These are phyloP conservation scores for Uria aalge DNA, from an alignment of 2,113 vertebrate genomes.

Conservation along the genomic window DNA sequence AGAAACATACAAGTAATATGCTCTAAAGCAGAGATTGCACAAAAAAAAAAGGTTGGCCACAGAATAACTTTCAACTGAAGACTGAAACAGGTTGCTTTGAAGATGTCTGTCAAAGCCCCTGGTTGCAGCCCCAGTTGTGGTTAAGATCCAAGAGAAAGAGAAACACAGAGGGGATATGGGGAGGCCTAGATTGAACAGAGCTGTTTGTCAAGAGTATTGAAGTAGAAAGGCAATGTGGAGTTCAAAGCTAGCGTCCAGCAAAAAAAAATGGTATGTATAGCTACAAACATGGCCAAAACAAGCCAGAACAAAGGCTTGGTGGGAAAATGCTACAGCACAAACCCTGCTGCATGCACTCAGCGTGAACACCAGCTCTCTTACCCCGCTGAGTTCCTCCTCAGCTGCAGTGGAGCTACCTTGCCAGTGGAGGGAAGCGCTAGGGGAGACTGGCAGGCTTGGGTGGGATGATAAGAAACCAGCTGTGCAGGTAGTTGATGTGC, in stretches of 20 bases:
- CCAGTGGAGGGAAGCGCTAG: fast-evolving
- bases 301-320: background rate
- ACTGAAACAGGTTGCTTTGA: conserved; percentile 42
- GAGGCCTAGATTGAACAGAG: background rate
- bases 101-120: background rate
- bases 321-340: background rate
- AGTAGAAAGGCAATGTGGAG: background rate
- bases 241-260: background rate
- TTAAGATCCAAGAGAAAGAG: background rate
- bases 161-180: background rate
- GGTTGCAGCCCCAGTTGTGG: background rate
- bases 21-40: background rate
- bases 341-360: background rate
- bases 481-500: background rate
- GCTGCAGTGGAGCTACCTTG: background rate
- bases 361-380: background rate
- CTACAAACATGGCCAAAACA: background rate
- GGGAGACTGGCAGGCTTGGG: background rate
- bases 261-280: background rate
- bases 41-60: background rate
- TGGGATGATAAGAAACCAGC: background rate
- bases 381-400: fast-evolving
- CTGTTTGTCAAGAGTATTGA: conserved; percentile 6
- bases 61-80: background rate
- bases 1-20: background rate